Evolutionary conservation across 2,888 invertebrate species (phyloP).

Genomic region (Drosophila infuscata): DNA sequence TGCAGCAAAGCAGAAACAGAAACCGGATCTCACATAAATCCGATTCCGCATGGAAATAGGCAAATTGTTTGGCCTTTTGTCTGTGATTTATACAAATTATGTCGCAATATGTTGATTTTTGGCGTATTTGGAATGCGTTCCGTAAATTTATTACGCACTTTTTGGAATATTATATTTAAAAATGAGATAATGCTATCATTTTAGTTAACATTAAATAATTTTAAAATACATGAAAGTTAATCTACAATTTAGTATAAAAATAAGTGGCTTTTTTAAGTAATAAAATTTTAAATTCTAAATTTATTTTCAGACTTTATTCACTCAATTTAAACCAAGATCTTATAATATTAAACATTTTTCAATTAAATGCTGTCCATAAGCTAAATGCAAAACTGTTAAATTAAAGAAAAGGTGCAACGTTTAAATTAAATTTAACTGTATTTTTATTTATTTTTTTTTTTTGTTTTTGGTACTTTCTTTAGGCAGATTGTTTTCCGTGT

Average conservation of each 20-base stretch:
- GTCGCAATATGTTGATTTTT: conserved; percentile 40
- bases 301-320: not conserved
- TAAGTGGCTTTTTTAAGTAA: too few relatives aligned
- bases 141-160: not conserved
- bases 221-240: not conserved
- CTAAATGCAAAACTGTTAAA: not conserved
- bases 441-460: not conserved
- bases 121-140: conserved; percentile 7
- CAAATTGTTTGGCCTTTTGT: conserved; percentile 38
- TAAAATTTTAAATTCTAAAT: not conserved
- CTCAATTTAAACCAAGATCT: not conserved
- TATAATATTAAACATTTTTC: not conserved
- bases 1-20: conserved; percentile 37
- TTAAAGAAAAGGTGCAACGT: conserved; percentile 11
- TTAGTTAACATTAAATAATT: not conserved
- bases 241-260: not conserved
- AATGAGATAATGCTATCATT: not conserved
- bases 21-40: conserved; percentile 19
- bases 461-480: not conserved
- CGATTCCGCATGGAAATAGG: conserved; percentile 27
- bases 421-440: conserved; percentile 24
- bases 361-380: conserved; percentile 12
- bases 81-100: conserved; percentile 47
- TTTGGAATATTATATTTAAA: not conserved
- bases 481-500: conserved; percentile 16